Conservation (phyloP, 2,888 invertebrate species). For the Gastrophysa polygoni region DNA sequence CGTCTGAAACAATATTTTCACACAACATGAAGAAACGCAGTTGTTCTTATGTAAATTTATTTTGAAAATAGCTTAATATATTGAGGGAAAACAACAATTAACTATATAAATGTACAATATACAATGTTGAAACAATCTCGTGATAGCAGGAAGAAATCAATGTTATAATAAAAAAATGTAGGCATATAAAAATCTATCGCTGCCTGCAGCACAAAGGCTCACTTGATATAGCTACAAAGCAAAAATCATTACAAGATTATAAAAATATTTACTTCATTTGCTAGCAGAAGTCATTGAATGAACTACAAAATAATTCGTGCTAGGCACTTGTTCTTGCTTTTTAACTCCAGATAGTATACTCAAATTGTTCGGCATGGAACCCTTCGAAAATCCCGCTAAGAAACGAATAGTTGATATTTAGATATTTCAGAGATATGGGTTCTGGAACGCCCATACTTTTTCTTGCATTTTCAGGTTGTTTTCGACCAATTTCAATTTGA, state of each 20-base stretch:
- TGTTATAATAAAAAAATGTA: not conserved
- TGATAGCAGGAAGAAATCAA: constrained; percentile 6
- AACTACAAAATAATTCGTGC: no score
- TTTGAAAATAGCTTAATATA: constrained; percentile 47
- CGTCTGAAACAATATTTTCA: not conserved
- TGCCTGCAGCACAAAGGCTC: not conserved
- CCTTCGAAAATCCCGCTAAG: no score
- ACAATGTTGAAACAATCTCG: constrained; percentile 28
- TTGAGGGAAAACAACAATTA: constrained; percentile 45
- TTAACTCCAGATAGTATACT: no score
- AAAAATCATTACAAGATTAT: not conserved
- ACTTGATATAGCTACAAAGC: not conserved
- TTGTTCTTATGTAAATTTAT: constrained; percentile 40
- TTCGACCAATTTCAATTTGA: no score
- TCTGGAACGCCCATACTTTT: no score
- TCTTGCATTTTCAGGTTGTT: no score
- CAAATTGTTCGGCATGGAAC: no score
- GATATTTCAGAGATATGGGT: no score
- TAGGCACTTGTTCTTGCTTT: no score
- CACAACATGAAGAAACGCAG: constrained; percentile 13
- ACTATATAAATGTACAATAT: constrained; percentile 27
- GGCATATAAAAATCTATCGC: not conserved
- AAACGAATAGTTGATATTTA: no score
- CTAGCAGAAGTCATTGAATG: no score
- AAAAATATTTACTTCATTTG: no score